Percentiles rank a stretch among this genome's conserved stretches.
Evolutionary conservation across 2,888 invertebrate genomes (phyloP).

Genomic region (Rotaria socialis): DNA sequence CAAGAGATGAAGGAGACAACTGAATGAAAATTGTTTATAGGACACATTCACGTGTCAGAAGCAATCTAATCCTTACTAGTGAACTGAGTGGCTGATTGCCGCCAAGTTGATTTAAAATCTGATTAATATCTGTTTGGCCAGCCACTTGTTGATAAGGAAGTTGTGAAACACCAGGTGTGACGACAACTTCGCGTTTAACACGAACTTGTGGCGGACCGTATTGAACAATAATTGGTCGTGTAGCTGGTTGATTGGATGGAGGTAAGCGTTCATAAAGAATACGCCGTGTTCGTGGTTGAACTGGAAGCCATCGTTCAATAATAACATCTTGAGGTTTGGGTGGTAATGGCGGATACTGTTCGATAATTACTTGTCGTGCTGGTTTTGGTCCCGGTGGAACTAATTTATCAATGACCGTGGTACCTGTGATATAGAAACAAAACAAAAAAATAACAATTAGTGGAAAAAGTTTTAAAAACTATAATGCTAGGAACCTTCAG

Average conservation of each 20-base stretch:
- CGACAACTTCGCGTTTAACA: background rate
- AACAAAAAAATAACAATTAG: no score
- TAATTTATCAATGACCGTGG: conserved; percentile 20
- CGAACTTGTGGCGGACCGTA: conserved; percentile 16
- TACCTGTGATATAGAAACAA: background rate
- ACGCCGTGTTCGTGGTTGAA: background rate
- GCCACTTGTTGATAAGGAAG: background rate
- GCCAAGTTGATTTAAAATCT: background rate
- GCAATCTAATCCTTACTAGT: background rate
- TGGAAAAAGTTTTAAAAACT: no score
- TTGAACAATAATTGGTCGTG: conserved; percentile 10
- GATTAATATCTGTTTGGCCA: background rate
- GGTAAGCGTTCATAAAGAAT: conserved; percentile 34
- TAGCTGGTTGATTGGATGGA: no score
- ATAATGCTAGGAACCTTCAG: background rate
- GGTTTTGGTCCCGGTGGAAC: background rate
- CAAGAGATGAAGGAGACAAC: background rate
- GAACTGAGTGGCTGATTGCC: background rate
- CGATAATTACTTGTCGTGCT: conserved; percentile 19
- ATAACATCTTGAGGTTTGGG: conserved; percentile 36
- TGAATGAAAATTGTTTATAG: background rate
- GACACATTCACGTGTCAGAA: background rate
- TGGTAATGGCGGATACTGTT: conserved; percentile 36
- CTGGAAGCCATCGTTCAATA: conserved; percentile 33
- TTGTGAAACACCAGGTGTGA: background rate